phyloP scores from a whole-genome alignment of 2,888 invertebrate species.

The Noctua comes region DNA sequence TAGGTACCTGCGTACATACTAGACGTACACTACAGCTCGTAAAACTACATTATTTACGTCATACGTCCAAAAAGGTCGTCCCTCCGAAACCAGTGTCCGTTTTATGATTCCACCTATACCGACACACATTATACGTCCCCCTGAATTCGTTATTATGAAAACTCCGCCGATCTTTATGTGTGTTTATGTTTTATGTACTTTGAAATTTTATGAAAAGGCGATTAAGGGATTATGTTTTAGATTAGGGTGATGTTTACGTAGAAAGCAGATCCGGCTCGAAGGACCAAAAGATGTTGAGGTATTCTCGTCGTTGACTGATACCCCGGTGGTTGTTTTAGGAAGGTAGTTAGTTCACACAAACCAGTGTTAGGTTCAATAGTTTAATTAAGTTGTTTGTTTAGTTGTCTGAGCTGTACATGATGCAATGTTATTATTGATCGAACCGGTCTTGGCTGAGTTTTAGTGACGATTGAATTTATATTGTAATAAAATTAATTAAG shows the following conservation, averaged over 20 bases:
- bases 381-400: too few species aligned
- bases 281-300: too few species aligned
- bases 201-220: slow-evolving; percentile 36
- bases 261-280: not conserved
- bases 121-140: slow-evolving; percentile 41
- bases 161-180: slow-evolving; percentile 31
- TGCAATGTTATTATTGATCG: too few species aligned
- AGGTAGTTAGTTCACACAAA: too few species aligned
- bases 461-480: too few species aligned
- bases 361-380: too few species aligned
- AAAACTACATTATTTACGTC: slow-evolving; percentile 62
- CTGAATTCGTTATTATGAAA: slow-evolving; percentile 45
- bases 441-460: too few species aligned
- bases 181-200: slow-evolving; percentile 29
- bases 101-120: slow-evolving; percentile 51
- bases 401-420: too few species aligned
- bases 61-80: slow-evolving; percentile 51
- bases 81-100: slow-evolving; percentile 54
- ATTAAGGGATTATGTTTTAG: slow-evolving; percentile 22
- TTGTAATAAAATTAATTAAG: too few species aligned
- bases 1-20: slow-evolving; percentile 21
- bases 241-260: not conserved
- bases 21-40: slow-evolving; percentile 35
- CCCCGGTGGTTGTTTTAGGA: too few species aligned
- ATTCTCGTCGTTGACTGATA: too few species aligned